Evolutionary conservation across 2,113 vertebrate species (phyloP).

Genomic region (Machaerirhynchus nigripectus): DNA sequence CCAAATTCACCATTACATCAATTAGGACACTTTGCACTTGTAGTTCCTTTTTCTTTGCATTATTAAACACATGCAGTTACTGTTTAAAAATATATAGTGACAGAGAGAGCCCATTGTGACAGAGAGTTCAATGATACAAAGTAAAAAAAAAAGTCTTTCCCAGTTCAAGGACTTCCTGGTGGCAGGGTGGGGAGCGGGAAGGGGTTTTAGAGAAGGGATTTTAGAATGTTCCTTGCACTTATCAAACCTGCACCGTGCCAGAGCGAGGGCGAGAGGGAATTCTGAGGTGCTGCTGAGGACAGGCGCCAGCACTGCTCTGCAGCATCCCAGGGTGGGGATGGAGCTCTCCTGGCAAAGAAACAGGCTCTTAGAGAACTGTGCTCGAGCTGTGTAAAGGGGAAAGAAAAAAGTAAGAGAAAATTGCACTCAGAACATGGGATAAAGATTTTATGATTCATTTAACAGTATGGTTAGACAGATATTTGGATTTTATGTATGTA

Average conservation of each 20-base stretch:
- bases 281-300: not conserved
- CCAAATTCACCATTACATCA: not conserved
- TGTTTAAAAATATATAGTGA: not conserved
- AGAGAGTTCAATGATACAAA: not conserved
- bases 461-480: not conserved
- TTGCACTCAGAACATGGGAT: not conserved
- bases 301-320: not conserved
- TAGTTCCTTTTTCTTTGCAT: not conserved
- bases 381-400: not conserved
- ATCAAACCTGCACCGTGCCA: not conserved
- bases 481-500: not conserved
- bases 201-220: not conserved
- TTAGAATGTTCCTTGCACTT: not conserved
- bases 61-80: not conserved
- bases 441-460: not conserved
- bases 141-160: not conserved
- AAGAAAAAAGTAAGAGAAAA: not conserved
- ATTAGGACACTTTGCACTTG: not conserved
- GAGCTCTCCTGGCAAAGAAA: not conserved
- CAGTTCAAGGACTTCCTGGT: not conserved
- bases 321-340: not conserved
- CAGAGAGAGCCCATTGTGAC: not conserved
- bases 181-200: not conserved
- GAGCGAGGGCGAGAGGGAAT: not conserved
- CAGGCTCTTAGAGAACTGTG: rapidly evolving